Base-by-base conservation (phyloP, 2,797 vertebrate genomes). In the Hipposideros larvatus region DNA sequence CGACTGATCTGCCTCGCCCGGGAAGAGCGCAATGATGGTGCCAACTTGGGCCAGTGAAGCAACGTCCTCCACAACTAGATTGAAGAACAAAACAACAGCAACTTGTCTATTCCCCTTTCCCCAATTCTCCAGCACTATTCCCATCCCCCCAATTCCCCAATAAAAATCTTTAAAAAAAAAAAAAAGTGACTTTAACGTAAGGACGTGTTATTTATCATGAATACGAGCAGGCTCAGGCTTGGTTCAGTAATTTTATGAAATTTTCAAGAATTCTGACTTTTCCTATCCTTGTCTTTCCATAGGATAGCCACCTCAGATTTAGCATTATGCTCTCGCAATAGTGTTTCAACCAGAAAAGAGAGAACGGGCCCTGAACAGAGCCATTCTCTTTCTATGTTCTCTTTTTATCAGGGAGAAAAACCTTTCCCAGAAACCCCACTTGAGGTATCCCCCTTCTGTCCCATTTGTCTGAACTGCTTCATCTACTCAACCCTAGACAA, bases 391-490 rank as follows among this genome's bases (percentile, higher is more conserved):
- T 11, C 14, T 59, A 13, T 48, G 19, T 37, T 34, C 26, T 82
- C 15, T 85, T 82, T 43, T n/a, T 22, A n/a, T 28, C n/a, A 70
- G 19, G n/a, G 28, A 74, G 21, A 70, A 84, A 84, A 79, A n/a
- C 66, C 21, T 74, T 83, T 90, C 22, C 26, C 13, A 48, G 46
- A 91, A 93, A 61, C 22, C 5, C 0, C 15, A 82, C 11, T 34
- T 43, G n/a, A 90, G 55, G 6, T 14, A 59, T 31, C 2, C n/a
- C 16, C 19, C 34, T 92, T 87, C 53, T 65, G 14, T 75, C 19
- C 61, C 21, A 63, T 95, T 89, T 92, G 57, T 74, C 18, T 84
- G 31, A 85, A 68, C 31, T 80, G 22, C 11, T 80, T 85, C n/a
- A 57, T 92, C 55, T 91, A 15, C 18, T 75, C 61, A 70, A 10